These are phyloP conservation scores for Gallirallus australis DNA, from an alignment of 2,797 vertebrate species.

Conservation along the genomic window DNA sequence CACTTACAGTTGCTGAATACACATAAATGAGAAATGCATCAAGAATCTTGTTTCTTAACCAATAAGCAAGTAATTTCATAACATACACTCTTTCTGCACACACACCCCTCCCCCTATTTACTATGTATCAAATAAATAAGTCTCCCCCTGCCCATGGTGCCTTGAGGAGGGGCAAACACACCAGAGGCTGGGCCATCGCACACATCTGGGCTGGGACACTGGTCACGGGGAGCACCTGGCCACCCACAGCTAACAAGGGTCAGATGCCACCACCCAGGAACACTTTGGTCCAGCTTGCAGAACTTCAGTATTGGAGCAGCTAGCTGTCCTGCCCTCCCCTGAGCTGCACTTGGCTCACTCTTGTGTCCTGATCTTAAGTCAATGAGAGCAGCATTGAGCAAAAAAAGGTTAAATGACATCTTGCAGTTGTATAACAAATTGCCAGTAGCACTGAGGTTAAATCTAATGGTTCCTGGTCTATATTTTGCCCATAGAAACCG, in stretches of 20 bases:
- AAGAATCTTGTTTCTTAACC: background rate
- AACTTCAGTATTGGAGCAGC: background rate
- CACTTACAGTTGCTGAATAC: background rate
- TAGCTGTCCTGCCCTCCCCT: background rate
- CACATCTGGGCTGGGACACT: background rate
- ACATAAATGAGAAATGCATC: background rate
- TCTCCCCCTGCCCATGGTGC: rapidly evolving
- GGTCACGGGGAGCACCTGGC: rapidly evolving
- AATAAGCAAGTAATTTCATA: background rate
- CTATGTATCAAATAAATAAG: background rate
- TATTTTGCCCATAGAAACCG: background rate
- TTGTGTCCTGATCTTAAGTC: background rate
- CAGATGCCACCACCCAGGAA: background rate
- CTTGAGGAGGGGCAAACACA: rapidly evolving
- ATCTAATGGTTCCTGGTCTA: background rate
- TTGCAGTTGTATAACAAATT: background rate
- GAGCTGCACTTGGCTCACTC: background rate
- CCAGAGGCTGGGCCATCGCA: rapidly evolving
- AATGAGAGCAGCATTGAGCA: background rate
- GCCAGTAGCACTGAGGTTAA: background rate
- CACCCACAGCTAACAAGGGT: background rate
- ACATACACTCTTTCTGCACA: background rate
- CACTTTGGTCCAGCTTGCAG: background rate
- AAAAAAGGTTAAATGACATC: background rate
- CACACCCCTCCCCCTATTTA: background rate